Evolutionary conservation across 2,113 vertebrate genomes (phyloP), one percentile per base, ranked within the genome.

Genomic region (Centropus bengalensis): DNA sequence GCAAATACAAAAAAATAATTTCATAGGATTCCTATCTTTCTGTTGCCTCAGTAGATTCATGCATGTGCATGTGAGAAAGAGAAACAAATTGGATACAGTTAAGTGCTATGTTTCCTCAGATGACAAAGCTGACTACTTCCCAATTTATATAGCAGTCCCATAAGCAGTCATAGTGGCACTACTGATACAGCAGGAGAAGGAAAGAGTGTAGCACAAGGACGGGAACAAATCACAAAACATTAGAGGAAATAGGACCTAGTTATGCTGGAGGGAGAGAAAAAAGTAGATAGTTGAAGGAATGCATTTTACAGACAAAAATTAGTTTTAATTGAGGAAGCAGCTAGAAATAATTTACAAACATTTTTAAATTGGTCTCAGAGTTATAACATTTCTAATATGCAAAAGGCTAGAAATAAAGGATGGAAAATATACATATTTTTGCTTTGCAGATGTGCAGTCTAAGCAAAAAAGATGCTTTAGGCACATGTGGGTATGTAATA

Each of bases 241-340:
- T 86, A 73, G 17, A 69, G 71, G 68, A 91, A 93, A 63, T 45
- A 77, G 4, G 21, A 51, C 6, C 5, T 88, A 51, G 26, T 77
- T 77, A 47, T 47, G 49, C 68, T 66, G 56, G 28, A 90, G 42
- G 45, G 23, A 82, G 12, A 69, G 14, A 3, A 2, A 13, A 49
- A 44, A 49, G 40, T 9, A 73, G 12, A 68, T 26, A 75, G 42
- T 66, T 52, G 33, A 33, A 88, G 71, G 47, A 87, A 89, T 74
- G 52, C 5, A 74, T 94, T 93, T 95, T 83, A 70, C 14, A 85
- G 84, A 79, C 66, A 92, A 92, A 94, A 82, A 89, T 12, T 58
- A 47, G 71, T 75, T 94, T 89, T 86, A 78, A 75, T 91, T 86
- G 38, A 89, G n/a, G 36, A 70, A 89, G 16, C 6, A 91, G 78